Conservation (phyloP, 2,888 invertebrate genomes). For the Drosophila falleni region DNA sequence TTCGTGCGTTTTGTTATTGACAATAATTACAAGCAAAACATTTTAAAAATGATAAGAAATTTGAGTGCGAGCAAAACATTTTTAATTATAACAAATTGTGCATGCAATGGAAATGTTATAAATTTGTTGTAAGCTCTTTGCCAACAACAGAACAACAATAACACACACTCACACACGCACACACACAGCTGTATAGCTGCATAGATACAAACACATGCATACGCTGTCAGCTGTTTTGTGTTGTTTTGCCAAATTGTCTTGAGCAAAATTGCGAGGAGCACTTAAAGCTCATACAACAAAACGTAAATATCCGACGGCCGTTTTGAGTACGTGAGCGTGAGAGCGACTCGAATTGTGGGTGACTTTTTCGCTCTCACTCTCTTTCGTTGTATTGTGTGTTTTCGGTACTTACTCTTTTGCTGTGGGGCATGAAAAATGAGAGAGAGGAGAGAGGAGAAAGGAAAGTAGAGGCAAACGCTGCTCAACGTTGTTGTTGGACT, state of each 20-base stretch:
- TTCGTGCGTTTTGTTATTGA: constrained; percentile 25
- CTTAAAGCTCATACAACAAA: constrained; percentile 35
- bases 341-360: constrained; percentile 7
- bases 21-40: constrained; percentile 21
- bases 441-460: background rate
- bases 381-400: constrained; percentile 2
- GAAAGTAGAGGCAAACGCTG: constrained; percentile 3
- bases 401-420: constrained; percentile 13
- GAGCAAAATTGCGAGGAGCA: constrained; percentile 32
- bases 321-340: constrained; percentile 16
- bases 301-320: constrained; percentile 48
- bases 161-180: constrained; percentile 14
- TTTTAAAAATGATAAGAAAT: constrained; percentile 33
- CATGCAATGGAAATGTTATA: constrained; percentile 4
- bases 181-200: constrained; percentile 30
- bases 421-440: constrained; percentile 22
- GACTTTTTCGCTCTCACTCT: constrained; percentile 18
- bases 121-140: constrained; percentile 11
- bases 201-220: constrained; percentile 18
- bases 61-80: constrained; percentile 28
- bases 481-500: constrained; percentile 5
- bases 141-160: constrained; percentile 24
- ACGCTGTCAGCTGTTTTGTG: constrained; percentile 74
- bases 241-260: constrained; percentile 69
- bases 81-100: constrained; percentile 42